These are phyloP conservation scores for Drosophila anceps DNA, from an alignment of 2,888 invertebrate species.

Conservation along the genomic window DNA sequence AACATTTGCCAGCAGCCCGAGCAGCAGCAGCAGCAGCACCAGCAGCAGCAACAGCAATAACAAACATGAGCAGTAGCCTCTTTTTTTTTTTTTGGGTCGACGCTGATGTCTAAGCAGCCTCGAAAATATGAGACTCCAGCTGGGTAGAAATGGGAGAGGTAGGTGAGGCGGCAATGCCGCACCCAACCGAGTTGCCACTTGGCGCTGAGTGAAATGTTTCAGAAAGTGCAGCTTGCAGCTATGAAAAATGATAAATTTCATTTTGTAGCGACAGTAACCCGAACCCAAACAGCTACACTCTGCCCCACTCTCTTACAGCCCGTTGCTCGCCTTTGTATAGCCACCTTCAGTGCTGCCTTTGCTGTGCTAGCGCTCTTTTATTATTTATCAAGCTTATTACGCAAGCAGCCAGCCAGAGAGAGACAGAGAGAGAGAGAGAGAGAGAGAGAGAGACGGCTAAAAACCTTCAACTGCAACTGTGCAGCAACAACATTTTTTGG, in stretches of 20 bases:
- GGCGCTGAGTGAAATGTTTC: slow-evolving; percentile 80
- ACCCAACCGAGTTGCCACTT: slow-evolving; percentile 24
- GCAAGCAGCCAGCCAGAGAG: slow-evolving; percentile 54
- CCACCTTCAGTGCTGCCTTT: slow-evolving; percentile 22
- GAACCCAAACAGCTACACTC: slow-evolving; percentile 8
- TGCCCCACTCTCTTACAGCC: neutral
- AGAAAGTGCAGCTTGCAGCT: slow-evolving; percentile 81
- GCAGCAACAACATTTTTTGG: slow-evolving; percentile 53
- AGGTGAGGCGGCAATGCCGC: neutral
- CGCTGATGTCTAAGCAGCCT: slow-evolving; percentile 73
- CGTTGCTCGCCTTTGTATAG: neutral
- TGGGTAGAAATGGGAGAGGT: neutral
- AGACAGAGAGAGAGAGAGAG: neutral
- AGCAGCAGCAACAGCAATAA: slow-evolving; percentile 41
- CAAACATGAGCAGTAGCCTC: slow-evolving; percentile 43
- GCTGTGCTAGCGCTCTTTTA: slow-evolving; percentile 63
- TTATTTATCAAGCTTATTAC: slow-evolving; percentile 82
- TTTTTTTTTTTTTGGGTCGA: slow-evolving; percentile 19
- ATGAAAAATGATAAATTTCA: slow-evolving; percentile 82
- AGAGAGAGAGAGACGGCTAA: slow-evolving; percentile 1
- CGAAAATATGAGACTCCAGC: slow-evolving; percentile 68
- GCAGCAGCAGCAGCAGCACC: slow-evolving; percentile 32
- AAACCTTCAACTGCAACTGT: slow-evolving; percentile 73
- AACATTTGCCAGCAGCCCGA: slow-evolving; percentile 72
- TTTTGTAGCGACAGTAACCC: slow-evolving; percentile 65